Conservation (phyloP, 2,113 vertebrate genomes). For the Xiphorhynchus elegans region DNA sequence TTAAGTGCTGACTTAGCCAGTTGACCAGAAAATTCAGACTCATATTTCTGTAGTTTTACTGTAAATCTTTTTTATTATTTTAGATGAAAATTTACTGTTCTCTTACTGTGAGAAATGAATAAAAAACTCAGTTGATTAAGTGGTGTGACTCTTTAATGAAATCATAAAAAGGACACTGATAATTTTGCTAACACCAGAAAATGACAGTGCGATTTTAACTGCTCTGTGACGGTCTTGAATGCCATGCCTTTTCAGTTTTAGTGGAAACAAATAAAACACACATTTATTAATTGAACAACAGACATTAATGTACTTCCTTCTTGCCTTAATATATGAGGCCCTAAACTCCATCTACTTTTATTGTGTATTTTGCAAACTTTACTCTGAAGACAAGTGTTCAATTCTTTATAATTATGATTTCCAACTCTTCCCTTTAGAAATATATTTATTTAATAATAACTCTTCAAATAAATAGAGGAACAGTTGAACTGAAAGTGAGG, state of each 20-base stretch:
- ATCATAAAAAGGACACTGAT: not conserved
- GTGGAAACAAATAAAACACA: not conserved
- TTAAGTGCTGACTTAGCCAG: not conserved
- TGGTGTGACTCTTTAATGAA: not conserved
- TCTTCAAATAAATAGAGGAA: not conserved
- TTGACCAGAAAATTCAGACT: not conserved
- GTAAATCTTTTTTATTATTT: not conserved
- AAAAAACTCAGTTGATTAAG: not conserved
- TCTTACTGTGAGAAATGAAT: not conserved
- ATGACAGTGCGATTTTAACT: not conserved
- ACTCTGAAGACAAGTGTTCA: not conserved
- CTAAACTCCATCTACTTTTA: not conserved
- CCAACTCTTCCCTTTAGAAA: not conserved
- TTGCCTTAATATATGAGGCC: not conserved
- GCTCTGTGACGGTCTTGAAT: not conserved
- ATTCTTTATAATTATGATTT: not conserved
- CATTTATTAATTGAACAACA: not conserved
- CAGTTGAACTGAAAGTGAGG: not conserved
- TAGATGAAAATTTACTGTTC: not conserved
- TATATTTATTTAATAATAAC: not conserved
- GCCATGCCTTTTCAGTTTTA: not conserved
- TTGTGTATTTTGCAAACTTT: not conserved
- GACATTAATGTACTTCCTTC: not conserved
- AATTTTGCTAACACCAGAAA: not conserved
- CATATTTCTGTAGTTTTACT: not conserved